These are phyloP conservation scores for Drosophila merina DNA, from an alignment of 2,888 invertebrate species.

Conservation along the genomic window DNA sequence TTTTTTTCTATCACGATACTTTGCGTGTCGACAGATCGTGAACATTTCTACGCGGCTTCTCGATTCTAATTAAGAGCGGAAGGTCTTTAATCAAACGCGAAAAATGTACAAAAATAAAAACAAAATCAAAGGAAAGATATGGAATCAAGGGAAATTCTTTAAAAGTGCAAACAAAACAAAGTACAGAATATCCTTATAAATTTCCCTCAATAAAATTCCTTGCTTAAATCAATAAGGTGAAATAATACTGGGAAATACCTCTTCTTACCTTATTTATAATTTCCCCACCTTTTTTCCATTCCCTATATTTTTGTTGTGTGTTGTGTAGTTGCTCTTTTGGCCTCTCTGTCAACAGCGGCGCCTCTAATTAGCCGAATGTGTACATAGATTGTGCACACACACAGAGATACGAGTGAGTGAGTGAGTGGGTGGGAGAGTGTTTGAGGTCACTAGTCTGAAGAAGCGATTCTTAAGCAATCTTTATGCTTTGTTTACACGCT, in stretches of 20 bases:
- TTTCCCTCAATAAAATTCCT: too few relatives aligned
- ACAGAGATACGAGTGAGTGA: too few relatives aligned
- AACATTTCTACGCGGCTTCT: slow-evolving; percentile 14
- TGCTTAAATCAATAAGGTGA: too few relatives aligned
- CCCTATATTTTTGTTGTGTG: background rate
- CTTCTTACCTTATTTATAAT: too few relatives aligned
- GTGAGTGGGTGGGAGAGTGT: slow-evolving; percentile 11
- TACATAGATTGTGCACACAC: background rate
- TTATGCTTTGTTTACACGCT: slow-evolving; percentile 66
- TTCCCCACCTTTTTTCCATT: slow-evolving; percentile 9
- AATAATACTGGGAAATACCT: too few relatives aligned
- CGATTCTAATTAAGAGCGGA: slow-evolving; percentile 19
- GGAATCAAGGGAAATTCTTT: too few relatives aligned
- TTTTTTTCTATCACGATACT: slow-evolving; percentile 56
- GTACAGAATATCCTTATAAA: too few relatives aligned
- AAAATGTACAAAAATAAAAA: background rate
- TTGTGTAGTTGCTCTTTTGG: slow-evolving; percentile 23
- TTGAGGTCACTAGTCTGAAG: slow-evolving; percentile 31
- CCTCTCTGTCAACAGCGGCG: slow-evolving; percentile 62
- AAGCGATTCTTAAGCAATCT: slow-evolving; percentile 39
- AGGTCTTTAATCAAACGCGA: slow-evolving; percentile 28
- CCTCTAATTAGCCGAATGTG: slow-evolving; percentile 51
- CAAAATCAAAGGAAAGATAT: too few relatives aligned
- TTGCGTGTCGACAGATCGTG: slow-evolving; percentile 56
- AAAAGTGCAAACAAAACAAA: too few relatives aligned